A percentile compares a stretch with the other conserved stretches of the same genome.
These are phyloP conservation scores for Clarias macrocephalus DNA, from an alignment of 2,113 vertebrate species.

Conservation along the genomic window DNA sequence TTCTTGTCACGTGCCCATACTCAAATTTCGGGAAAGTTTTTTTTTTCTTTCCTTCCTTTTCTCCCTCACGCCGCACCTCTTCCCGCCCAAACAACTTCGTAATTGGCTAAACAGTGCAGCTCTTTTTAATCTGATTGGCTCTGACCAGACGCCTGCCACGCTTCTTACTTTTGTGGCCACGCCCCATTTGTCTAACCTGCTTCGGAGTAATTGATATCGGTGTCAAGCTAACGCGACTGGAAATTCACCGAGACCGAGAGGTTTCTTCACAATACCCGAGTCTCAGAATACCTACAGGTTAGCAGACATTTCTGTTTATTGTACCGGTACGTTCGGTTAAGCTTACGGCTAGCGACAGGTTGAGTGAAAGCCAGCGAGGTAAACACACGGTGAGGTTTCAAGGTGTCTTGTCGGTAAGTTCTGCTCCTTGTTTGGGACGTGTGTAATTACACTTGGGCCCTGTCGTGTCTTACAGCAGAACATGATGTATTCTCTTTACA, in stretches of 20 bases:
- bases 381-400: slow-evolving; percentile 29
- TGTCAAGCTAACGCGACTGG: slow-evolving; percentile 20
- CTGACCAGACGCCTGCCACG: neutral
- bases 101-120: slow-evolving; percentile 51
- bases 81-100: slow-evolving; percentile 44
- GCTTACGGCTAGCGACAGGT: neutral
- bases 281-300: slow-evolving; percentile 55
- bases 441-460: neutral
- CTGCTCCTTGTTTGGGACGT: neutral
- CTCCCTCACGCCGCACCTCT: slow-evolving; percentile 22
- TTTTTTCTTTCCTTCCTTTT: slow-evolving; percentile 5
- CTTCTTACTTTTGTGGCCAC: slow-evolving; percentile 44
- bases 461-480: neutral
- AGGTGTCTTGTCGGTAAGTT: slow-evolving; percentile 43
- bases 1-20: slow-evolving; percentile 69
- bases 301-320: slow-evolving; percentile 50
- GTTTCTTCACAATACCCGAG: neutral
- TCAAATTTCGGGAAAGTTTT: slow-evolving; percentile 75
- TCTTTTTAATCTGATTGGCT: slow-evolving; percentile 57
- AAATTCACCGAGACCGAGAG: slow-evolving; percentile 13
- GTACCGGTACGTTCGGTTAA: neutral
- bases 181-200: slow-evolving; percentile 59
- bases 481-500: neutral
- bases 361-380: neutral
- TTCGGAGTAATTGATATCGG: slow-evolving; percentile 64